Percentiles rank a stretch among this genome's conserved stretches.
Conservation (phyloP, 2,797 vertebrate genomes). For the Serranus cabrilla region DNA sequence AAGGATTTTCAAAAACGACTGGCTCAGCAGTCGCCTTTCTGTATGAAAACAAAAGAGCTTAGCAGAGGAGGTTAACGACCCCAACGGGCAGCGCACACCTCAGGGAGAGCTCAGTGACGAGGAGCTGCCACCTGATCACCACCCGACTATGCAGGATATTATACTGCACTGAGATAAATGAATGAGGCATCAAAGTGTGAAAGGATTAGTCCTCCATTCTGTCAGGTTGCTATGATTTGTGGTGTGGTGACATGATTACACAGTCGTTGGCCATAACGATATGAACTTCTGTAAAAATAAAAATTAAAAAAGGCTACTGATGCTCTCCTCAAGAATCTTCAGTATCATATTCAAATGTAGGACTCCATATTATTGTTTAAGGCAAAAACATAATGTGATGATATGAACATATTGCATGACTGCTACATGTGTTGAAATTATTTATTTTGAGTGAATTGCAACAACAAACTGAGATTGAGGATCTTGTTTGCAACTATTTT, state of each 20-base stretch:
- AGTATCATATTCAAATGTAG: not conserved
- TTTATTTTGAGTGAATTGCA: not conserved
- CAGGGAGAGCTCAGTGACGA: slow-evolving; percentile 22
- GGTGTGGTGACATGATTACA: not conserved
- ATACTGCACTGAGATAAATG: not conserved
- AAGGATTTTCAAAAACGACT: slow-evolving; percentile 76
- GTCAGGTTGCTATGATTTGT: not conserved
- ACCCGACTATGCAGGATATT: not conserved
- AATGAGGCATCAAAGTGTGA: not conserved
- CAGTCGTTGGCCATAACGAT: too few species aligned
- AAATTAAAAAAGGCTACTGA: too few species aligned
- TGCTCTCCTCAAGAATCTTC: not conserved
- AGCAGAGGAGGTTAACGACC: slow-evolving; percentile 70
- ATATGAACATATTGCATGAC: not conserved
- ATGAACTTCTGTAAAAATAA: too few species aligned
- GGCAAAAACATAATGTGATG: not conserved
- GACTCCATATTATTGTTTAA: not conserved
- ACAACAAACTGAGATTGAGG: not conserved
- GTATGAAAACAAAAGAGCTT: slow-evolving; percentile 78
- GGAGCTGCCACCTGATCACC: slow-evolving; percentile 18
- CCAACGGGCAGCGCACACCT: slow-evolving; percentile 43
- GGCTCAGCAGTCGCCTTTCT: slow-evolving; percentile 82
- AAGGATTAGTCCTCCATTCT: not conserved
- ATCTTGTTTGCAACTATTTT: not conserved
- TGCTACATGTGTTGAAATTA: not conserved